These are phyloP conservation scores for Drosophila subsilvestris DNA, from an alignment of 2,888 invertebrate genomes.

Conservation along the genomic window DNA sequence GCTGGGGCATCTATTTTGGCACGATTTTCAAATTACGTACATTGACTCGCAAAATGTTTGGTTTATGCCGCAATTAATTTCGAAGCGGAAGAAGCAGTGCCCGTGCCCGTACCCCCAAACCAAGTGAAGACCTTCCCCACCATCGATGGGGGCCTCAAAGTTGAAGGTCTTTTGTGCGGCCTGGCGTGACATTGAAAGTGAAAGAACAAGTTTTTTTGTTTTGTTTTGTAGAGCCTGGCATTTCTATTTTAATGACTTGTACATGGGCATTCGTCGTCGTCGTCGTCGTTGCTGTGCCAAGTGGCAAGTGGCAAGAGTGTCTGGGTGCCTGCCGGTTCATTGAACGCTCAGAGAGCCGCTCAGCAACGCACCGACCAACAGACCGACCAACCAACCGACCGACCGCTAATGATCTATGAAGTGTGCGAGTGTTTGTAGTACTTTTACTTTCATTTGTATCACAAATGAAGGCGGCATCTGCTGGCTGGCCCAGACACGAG, in stretches of 20 bases:
- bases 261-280: constrained; percentile 40
- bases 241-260: constrained; percentile 74
- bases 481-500: constrained; percentile 44
- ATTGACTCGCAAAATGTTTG: constrained; percentile 79
- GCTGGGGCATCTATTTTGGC: constrained; percentile 71
- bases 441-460: constrained; percentile 79
- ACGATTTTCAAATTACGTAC: constrained; percentile 79
- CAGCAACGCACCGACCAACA: constrained; percentile 44
- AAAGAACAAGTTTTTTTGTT: constrained; percentile 73
- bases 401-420: constrained; percentile 74
- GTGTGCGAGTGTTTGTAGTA: constrained; percentile 73
- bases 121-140: constrained; percentile 24
- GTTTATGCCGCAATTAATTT: constrained; percentile 79
- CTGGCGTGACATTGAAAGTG: constrained; percentile 77
- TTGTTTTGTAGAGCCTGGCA: constrained; percentile 34
- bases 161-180: constrained; percentile 73
- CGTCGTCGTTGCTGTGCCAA: background rate
- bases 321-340: constrained; percentile 51
- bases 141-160: constrained; percentile 44
- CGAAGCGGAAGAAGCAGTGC: constrained; percentile 72
- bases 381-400: constrained; percentile 10
- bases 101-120: constrained; percentile 13
- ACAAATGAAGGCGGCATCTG: constrained; percentile 73
- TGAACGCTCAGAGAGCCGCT: constrained; percentile 53
- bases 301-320: constrained; percentile 1